Evolutionary conservation across 2,113 vertebrate genomes (phyloP), one percentile per base, ranked within the genome.

Genomic region (Smithornis capensis): DNA sequence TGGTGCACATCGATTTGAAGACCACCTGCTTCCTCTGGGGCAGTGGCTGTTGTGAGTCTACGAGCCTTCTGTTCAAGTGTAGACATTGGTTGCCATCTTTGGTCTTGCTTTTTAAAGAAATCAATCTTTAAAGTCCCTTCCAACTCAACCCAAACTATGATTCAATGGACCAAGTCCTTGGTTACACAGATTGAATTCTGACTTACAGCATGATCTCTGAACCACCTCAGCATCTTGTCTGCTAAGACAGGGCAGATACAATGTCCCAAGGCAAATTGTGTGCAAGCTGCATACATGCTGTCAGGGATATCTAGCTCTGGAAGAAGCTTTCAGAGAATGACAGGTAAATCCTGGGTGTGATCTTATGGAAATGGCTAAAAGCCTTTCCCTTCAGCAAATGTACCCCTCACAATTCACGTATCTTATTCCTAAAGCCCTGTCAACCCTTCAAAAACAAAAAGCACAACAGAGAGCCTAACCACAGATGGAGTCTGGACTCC

Each of bases 181-280:
- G 45, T 67, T 73, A 85, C 28, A 62, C 13, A 40, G n/a, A n/a
- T 0, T n/a, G 53, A 82, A 71, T 91, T 90, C 49, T 90, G 71
- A 53, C 18, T 28, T 4, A 45, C 24, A 62, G 38, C 17, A 76
- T 64, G 69, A 22, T 52, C 33, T 75, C 60, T 56, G 49, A 79
- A 67, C 33, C 14, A 64, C 22, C 0, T 0, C 44, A 63, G 37
- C 0, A 0, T 19, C 60, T 15, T 25, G 5, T 68, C 19, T 75
- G 53, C 55, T 28, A 27, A 73, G 40, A 40, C 45, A 83, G 17
- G 22, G 38, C 7, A 65, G 56, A 64, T 5, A 52, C 4, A 6
- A 12, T 0, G 2, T 47, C 21, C 22, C 53, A 69, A 16, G 23
- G 27, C 25, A 69, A 83, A n/a, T 1, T 31, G 16, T 7, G 25